These are phyloP conservation scores for Labeo catla DNA, from an alignment of 2,113 vertebrate genomes.

Conservation along the genomic window DNA sequence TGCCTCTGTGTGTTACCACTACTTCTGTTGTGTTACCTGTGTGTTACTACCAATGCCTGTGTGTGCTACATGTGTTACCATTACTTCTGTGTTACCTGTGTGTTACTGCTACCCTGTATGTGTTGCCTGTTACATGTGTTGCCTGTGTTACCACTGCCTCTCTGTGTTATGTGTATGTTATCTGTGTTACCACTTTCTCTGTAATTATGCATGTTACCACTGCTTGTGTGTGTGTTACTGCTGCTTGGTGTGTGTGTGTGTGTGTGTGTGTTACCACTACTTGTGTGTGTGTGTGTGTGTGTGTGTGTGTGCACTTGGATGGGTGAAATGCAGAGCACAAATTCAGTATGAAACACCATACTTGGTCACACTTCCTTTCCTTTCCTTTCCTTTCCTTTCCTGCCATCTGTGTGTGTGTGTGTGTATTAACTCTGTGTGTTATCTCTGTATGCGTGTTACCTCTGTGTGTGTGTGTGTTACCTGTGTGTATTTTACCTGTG, in stretches of 20 bases:
- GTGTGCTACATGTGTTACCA: not conserved
- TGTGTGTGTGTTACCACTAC: not conserved
- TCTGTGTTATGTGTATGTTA: not conserved
- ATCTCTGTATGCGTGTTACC: too few species aligned
- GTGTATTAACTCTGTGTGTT: too few species aligned
- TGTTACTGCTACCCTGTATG: not conserved
- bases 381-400: too few species aligned
- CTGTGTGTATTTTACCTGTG: conserved; percentile 77
- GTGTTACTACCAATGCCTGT: too few species aligned
- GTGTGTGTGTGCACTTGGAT: not conserved
- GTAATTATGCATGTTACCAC: too few species aligned
- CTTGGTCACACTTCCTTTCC: too few species aligned
- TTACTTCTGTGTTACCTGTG: not conserved
- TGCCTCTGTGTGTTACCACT: not conserved
- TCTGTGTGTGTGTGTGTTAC: too few species aligned
- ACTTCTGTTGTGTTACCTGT: too few species aligned
- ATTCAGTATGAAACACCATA: too few species aligned
- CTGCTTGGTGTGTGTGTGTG: not conserved
- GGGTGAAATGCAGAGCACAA: too few species aligned
- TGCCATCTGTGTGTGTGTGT: not conserved
- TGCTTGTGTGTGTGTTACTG: not conserved
- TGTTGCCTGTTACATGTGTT: not conserved
- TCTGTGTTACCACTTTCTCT: not conserved
- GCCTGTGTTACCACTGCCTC: too few species aligned
- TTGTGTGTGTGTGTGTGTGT: not conserved